A percentile compares a stretch with the other conserved stretches of the same genome.
These are phyloP conservation scores for Pyxicephalus adspersus DNA, from an alignment of 2,113 vertebrate species.

Conservation along the genomic window DNA sequence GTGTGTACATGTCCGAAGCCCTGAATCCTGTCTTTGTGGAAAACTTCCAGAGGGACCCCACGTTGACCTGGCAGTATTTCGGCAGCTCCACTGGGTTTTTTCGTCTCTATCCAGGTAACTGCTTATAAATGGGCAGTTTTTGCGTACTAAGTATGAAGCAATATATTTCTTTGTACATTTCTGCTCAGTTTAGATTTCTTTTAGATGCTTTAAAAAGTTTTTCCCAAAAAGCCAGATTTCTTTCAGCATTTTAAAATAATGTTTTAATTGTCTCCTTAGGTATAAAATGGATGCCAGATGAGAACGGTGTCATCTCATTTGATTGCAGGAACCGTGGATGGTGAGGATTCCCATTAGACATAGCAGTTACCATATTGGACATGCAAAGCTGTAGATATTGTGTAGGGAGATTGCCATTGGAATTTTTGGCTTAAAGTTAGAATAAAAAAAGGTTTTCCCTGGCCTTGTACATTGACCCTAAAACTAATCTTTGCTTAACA, in stretches of 20 bases:
- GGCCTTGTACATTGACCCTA: no score
- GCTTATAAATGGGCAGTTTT: background rate
- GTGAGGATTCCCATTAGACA: conserved; percentile 68
- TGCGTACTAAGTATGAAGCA: background rate
- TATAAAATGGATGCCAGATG: conserved; percentile 92
- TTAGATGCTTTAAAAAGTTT: background rate
- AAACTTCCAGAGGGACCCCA: conserved; percentile 92
- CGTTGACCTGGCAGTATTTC: conserved; percentile 95
- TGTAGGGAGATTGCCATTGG: no score
- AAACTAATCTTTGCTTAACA: no score
- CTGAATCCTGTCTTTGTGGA: conserved; percentile 89
- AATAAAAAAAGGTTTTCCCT: no score
- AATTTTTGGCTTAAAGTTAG: no score
- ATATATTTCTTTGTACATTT: no score
- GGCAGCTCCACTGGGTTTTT: conserved; percentile 95
- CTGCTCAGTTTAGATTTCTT: background rate
- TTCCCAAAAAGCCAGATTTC: no score
- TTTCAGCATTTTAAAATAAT: no score
- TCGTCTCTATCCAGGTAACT: conserved; percentile 91
- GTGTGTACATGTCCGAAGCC: conserved; percentile 93
- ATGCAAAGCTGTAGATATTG: no score
- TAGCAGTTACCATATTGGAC: no score
- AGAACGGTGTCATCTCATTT: conserved; percentile 92
- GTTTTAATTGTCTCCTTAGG: conserved; percentile 66
- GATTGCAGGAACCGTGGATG: conserved; percentile 94